Evolutionary conservation across 2,888 invertebrate genomes (phyloP).

Genomic region (Priocnemis perturbator): DNA sequence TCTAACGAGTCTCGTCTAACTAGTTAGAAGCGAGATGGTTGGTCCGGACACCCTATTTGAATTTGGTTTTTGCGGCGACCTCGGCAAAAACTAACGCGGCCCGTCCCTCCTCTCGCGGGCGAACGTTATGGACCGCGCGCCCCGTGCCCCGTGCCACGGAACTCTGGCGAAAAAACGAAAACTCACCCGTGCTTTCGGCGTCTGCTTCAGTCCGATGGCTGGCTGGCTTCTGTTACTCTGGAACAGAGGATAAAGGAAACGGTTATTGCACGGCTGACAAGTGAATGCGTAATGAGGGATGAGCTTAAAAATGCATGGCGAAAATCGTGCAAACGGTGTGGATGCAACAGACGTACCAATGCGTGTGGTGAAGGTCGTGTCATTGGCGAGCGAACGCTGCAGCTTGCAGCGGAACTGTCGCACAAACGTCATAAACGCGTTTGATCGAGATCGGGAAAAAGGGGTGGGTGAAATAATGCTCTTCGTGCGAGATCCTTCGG

Average conservation of each 20-base stretch:
- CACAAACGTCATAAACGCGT: too few species aligned
- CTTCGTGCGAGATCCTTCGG: too few species aligned
- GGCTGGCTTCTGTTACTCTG: constrained; percentile 84
- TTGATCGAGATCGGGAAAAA: too few species aligned
- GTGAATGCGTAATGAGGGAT: neutral
- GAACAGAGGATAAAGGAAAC: constrained; percentile 64
- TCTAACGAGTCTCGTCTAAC: constrained; percentile 39
- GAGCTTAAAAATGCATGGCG: too few species aligned
- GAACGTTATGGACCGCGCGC: neutral
- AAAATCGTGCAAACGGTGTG: too few species aligned
- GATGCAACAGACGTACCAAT: too few species aligned
- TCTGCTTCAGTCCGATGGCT: constrained; percentile 82
- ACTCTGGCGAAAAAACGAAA: constrained; percentile 12
- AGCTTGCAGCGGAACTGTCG: too few species aligned
- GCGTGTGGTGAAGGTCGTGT: too few species aligned
- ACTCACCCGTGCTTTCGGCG: constrained; percentile 83
- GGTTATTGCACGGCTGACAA: constrained; percentile 17
- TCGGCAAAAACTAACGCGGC: constrained; percentile 26
- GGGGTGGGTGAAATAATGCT: too few species aligned
- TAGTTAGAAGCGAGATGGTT: constrained; percentile 35
- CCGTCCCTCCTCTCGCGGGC: neutral
- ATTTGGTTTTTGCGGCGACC: constrained; percentile 16
- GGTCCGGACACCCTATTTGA: constrained; percentile 33
- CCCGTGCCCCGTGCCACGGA: too few species aligned
- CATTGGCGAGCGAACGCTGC: too few species aligned